Conservation (phyloP, 2,113 vertebrate genomes). For the Seriola dumerili region DNA sequence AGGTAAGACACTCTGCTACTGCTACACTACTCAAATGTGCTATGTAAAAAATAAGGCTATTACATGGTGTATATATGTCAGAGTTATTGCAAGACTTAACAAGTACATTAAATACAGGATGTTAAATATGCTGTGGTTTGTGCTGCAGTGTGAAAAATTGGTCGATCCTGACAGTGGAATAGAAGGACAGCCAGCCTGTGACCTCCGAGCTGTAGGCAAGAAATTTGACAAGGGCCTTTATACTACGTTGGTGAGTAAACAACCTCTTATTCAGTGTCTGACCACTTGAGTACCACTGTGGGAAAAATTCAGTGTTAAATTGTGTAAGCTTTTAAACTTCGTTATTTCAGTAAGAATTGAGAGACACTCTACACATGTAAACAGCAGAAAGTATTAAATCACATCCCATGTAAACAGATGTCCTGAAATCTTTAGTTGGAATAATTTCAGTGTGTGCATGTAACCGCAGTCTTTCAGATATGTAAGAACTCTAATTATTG, state of each 20-base stretch:
- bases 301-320: background rate
- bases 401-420: too few relatives aligned
- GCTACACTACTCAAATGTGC: background rate
- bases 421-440: too few relatives aligned
- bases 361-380: too few relatives aligned
- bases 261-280: background rate
- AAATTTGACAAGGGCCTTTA: conserved; percentile 91
- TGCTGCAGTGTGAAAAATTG: conserved; percentile 82
- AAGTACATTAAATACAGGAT: background rate
- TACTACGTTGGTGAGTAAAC: conserved; percentile 87
- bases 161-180: conserved; percentile 73
- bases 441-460: too few relatives aligned
- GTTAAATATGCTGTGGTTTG: conserved; percentile 12
- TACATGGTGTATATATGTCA: background rate
- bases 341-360: background rate
- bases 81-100: background rate
- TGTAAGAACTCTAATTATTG: background rate
- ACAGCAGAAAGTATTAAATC: too few relatives aligned
- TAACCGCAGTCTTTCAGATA: too few relatives aligned
- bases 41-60: background rate
- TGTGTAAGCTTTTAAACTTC: background rate
- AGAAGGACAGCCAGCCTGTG: conserved; percentile 84
- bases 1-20: conserved; percentile 77
- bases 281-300: background rate
- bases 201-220: conserved; percentile 88